Conservation (phyloP, 2,888 invertebrate species). For the Ligdia adustata region DNA sequence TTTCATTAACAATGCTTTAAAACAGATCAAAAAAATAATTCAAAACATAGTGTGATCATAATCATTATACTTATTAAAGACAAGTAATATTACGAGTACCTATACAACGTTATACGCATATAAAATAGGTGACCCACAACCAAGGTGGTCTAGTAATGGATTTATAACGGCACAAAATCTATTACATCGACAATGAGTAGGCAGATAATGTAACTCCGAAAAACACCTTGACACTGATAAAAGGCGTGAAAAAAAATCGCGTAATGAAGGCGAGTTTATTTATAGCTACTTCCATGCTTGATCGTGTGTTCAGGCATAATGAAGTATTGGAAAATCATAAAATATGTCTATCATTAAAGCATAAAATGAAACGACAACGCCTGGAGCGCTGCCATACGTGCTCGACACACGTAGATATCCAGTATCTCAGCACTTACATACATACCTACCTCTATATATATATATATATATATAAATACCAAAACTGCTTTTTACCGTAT, state of each 20-base stretch:
- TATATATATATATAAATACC: too few relatives aligned
- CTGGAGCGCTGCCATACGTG: slow-evolving; percentile 49
- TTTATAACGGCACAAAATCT: slow-evolving; percentile 18
- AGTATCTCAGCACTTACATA: slow-evolving; percentile 18
- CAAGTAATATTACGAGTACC: neutral
- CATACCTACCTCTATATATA: slow-evolving; percentile 43
- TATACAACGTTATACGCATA: neutral
- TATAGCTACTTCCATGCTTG: slow-evolving; percentile 25
- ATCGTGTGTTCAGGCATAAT: slow-evolving; percentile 43
- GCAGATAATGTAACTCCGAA: slow-evolving; percentile 13
- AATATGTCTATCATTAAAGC: slow-evolving; percentile 49
- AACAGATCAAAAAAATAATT: too few relatives aligned
- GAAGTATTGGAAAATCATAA: slow-evolving; percentile 56
- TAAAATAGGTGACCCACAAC: neutral
- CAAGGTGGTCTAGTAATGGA: slow-evolving; percentile 7
- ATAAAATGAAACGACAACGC: slow-evolving; percentile 44
- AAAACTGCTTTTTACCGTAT: slow-evolving; percentile 63
- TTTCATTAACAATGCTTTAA: too few relatives aligned
- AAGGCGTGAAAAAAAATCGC: slow-evolving; percentile 33
- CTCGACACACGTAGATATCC: slow-evolving; percentile 38
- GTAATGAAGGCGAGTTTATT: slow-evolving; percentile 32
- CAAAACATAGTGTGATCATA: neutral
- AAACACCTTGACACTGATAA: slow-evolving; percentile 31
- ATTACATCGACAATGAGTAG: slow-evolving; percentile 17
- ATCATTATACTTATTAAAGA: neutral